Conservation (phyloP, 1,140 invertebrate genomes). For the Littorina saxatilis region DNA sequence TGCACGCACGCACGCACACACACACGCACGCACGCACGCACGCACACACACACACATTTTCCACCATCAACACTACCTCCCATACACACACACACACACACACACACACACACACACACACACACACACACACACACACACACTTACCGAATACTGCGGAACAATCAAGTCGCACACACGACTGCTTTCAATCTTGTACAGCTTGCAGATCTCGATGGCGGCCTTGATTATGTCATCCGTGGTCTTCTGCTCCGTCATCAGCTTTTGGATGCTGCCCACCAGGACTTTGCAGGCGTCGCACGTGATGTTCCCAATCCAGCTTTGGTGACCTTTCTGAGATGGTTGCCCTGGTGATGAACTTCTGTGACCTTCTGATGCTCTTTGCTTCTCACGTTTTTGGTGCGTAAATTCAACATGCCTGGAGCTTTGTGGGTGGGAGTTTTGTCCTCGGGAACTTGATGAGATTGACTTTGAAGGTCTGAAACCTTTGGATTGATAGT, state of each 20-base stretch:
- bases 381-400: no score
- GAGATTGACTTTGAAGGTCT: no score
- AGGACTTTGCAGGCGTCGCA: slow-evolving; percentile 54
- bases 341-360: no score
- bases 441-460: no score
- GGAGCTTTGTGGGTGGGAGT: no score
- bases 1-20: background rate
- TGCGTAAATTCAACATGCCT: no score
- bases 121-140: background rate
- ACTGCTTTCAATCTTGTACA: slow-evolving; percentile 53
- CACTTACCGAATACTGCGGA: slow-evolving; percentile 57
- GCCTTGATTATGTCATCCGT: slow-evolving; percentile 50
- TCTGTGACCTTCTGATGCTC: no score
- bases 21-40: background rate
- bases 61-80: background rate
- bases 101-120: background rate
- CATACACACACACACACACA: background rate
- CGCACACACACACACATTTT: background rate
- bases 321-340: background rate
- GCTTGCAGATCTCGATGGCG: slow-evolving; percentile 49
- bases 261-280: slow-evolving; percentile 35
- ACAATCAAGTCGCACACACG: slow-evolving; percentile 56
- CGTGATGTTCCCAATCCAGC: slow-evolving; percentile 31
- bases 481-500: no score
- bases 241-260: slow-evolving; percentile 42